These are phyloP conservation scores for Carposina sasakii DNA, from an alignment of 1,140 invertebrate genomes.

Conservation along the genomic window DNA sequence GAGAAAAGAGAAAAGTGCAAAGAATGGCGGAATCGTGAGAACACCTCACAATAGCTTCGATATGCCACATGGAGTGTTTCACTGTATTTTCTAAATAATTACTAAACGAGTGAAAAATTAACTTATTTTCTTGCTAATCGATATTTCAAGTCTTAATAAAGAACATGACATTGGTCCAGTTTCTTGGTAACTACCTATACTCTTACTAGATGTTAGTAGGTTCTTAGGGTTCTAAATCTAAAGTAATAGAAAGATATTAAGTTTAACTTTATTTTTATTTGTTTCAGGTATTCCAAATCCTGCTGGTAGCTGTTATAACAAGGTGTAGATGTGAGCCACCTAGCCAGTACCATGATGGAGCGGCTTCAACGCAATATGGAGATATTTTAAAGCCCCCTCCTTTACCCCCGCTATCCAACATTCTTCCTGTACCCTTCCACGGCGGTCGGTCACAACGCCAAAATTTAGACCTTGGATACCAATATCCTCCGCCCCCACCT, in stretches of 20 bases:
- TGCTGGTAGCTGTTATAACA: constrained; percentile 35
- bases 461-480: constrained; percentile 37
- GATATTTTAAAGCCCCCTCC: constrained; percentile 53
- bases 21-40: constrained; percentile 60
- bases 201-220: no score
- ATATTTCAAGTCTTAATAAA: background rate
- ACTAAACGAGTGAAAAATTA: constrained; percentile 30
- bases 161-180: no score
- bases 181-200: no score
- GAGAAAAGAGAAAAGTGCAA: constrained; percentile 67
- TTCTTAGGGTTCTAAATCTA: no score
- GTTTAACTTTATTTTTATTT: constrained; percentile 13
- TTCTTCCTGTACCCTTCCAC: constrained; percentile 56
- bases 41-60: constrained; percentile 44
- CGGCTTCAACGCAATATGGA: constrained; percentile 38
- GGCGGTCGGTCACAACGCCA: constrained; percentile 40
- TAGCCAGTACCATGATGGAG: constrained; percentile 32
- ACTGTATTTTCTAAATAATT: constrained; percentile 61
- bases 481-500: constrained; percentile 31
- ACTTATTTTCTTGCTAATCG: constrained; percentile 10
- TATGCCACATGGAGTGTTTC: constrained; percentile 49
- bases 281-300: constrained; percentile 51
- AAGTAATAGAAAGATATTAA: no score
- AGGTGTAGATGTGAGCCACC: constrained; percentile 39
- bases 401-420: constrained; percentile 35